Base-by-base conservation (phyloP, 2,113 vertebrate genomes). In the Alces alces region DNA sequence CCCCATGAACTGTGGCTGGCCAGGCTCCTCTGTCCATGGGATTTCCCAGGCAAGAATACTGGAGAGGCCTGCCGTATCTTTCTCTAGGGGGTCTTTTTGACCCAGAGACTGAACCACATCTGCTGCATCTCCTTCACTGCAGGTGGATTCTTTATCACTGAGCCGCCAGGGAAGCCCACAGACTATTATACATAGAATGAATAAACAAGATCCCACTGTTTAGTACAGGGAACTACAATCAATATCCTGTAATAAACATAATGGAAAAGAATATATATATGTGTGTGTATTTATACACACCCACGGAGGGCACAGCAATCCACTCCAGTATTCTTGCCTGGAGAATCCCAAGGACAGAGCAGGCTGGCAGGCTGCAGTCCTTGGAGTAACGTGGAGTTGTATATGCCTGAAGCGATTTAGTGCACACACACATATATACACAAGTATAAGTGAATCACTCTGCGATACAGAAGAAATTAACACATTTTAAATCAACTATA, bases 231-330 rank as follows among this genome's bases (percentile, higher is more conserved):
- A 80, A 50, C 28, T 33, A 50, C 28, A 33, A 50, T 50, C 17
- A 50, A 50, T 50, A 33, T 50, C 28, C 45, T 33, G 76, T 79
- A 45, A 79, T 47, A 19, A 6, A 3, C 45, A 21, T 33, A 50
- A 33, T 33, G 45, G 45, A 33, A 80, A 19, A 50, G 78, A 50
- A 50, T 7, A 78, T 33, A 10, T 50, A 79, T 33, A 50, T 19
- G 1, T 33, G 11, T 13, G 3, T 13, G 45, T 45, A 45, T 45
- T 47, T 11, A 52, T 1, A 66, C 33, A 66, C 54, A 70, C 64
- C 1, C 4, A 28, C 1, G 1, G n/a, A 21, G n/a, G 9, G 9
- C 66, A 12, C 5, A 1, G n/a, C 66, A 39, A 23, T 11, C 66
- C 9, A 0, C 66, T 70, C 66, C 66, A 39, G 19, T 5, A 1